Percentiles rank a stretch among this genome's conserved stretches.
These are phyloP conservation scores for Drosophila meridiana DNA, from an alignment of 2,888 invertebrate genomes.

Conservation along the genomic window DNA sequence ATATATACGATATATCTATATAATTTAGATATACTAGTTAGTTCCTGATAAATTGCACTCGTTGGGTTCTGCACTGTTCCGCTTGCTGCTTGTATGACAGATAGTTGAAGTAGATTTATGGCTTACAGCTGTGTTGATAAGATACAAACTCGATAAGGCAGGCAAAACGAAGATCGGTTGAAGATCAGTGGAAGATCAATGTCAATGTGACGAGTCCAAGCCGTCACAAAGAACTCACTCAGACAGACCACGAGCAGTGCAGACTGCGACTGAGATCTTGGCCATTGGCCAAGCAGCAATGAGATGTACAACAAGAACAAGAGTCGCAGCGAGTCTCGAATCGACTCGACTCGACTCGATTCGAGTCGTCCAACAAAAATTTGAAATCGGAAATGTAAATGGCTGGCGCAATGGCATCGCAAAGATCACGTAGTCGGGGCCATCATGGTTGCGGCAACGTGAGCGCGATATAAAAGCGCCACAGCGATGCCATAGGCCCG, in stretches of 20 bases:
- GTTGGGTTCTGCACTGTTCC: neutral
- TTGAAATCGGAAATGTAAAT: slow-evolving; percentile 76
- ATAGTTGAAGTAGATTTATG: neutral
- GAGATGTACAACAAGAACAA: slow-evolving; percentile 31
- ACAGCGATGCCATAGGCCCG: slow-evolving; percentile 41
- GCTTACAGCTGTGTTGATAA: neutral
- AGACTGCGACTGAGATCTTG: slow-evolving; percentile 20
- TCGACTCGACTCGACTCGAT: slow-evolving; percentile 12
- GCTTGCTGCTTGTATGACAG: neutral
- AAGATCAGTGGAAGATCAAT: neutral
- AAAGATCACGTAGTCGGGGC: slow-evolving; percentile 70
- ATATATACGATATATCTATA: neutral
- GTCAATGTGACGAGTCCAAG: neutral
- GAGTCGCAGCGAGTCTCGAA: slow-evolving; percentile 1
- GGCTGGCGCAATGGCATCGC: slow-evolving; percentile 46
- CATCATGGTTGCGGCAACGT: slow-evolving; percentile 48
- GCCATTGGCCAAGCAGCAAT: slow-evolving; percentile 15
- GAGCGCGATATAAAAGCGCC: slow-evolving; percentile 55
- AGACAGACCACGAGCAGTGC: slow-evolving; percentile 2
- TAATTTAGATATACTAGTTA: neutral
- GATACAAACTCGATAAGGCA: neutral
- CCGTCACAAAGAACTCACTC: slow-evolving; percentile 7
- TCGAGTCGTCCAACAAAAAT: slow-evolving; percentile 42
- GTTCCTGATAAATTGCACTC: neutral
- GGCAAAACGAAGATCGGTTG: neutral